phyloP scores from a whole-genome alignment of 2,888 invertebrate species.

The Litoditis marina region DNA sequence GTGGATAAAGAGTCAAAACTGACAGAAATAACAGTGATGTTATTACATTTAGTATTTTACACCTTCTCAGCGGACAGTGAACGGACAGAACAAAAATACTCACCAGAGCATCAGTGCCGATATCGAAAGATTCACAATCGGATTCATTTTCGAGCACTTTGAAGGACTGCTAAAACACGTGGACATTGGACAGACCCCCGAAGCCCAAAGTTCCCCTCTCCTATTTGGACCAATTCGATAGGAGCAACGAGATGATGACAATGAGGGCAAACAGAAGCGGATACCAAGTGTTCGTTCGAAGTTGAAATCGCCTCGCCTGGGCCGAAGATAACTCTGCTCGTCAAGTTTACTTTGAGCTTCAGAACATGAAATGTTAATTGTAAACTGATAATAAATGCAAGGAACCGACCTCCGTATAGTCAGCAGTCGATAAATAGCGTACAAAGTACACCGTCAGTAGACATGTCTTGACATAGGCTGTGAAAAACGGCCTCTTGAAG shows the following conservation, averaged over 20 bases:
- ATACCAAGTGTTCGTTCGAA: too few relatives aligned
- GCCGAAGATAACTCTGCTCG: too few relatives aligned
- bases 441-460: constrained; percentile 84
- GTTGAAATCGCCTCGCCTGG: too few relatives aligned
- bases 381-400: background rate
- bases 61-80: too few relatives aligned
- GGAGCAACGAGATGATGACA: background rate
- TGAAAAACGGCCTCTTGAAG: constrained; percentile 89
- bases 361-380: background rate
- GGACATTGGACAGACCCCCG: too few relatives aligned
- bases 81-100: too few relatives aligned
- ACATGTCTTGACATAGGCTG: constrained; percentile 89
- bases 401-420: constrained; percentile 11
- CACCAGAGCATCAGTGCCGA: constrained; percentile 24
- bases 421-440: constrained; percentile 6
- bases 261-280: background rate
- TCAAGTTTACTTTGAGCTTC: too few relatives aligned
- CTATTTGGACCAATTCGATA: too few relatives aligned
- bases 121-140: constrained; percentile 21
- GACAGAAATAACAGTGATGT: too few relatives aligned
- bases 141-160: constrained; percentile 19
- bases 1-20: too few relatives aligned
- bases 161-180: constrained; percentile 14
- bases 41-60: too few relatives aligned
- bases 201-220: too few relatives aligned